phyloP scores from a whole-genome alignment of 37 sponge, comb jelly and placozoan genomes.

The Dysidea cf. avara region DNA sequence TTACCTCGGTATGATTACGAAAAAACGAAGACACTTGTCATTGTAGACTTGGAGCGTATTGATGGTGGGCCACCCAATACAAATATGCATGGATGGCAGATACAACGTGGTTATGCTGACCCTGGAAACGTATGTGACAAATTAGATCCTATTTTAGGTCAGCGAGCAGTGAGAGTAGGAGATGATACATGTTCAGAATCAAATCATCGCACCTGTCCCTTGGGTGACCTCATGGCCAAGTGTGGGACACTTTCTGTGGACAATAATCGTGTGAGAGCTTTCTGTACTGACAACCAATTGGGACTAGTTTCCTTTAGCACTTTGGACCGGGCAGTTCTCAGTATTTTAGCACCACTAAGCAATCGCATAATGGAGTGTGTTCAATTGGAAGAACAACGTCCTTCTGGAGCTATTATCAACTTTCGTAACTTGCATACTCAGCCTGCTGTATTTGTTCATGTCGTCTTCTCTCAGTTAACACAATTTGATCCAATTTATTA shows the following conservation, averaged over 20 bases:
- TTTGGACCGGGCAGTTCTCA: not conserved
- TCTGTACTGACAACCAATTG: constrained; percentile 55
- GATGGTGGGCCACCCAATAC: not conserved
- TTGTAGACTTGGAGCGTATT: constrained; percentile 34
- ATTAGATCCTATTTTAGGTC: not conserved
- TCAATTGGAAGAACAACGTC: not conserved
- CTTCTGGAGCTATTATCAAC: constrained; percentile 18
- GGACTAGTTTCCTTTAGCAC: constrained; percentile 7
- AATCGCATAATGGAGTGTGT: constrained; percentile 29
- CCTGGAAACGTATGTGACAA: not conserved
- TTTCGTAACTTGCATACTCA: not conserved
- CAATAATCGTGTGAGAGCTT: constrained; percentile 6
- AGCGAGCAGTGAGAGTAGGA: not conserved
- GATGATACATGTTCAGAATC: not conserved
- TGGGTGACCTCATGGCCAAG: constrained; percentile 51
- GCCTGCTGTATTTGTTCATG: constrained; percentile 12
- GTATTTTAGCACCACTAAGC: too few relatives aligned
- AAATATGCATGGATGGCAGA: constrained; percentile 7
- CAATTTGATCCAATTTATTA: constrained; percentile 45
- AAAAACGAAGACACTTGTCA: constrained; percentile 20
- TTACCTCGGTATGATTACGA: not conserved
- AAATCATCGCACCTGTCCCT: constrained; percentile 31
- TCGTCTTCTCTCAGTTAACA: constrained; percentile 42
- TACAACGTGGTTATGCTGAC: constrained; percentile 5
- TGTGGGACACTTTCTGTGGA: constrained; percentile 38